Evolutionary conservation across 2,888 invertebrate species (phyloP).

Genomic region (Helicoverpa assulta): DNA sequence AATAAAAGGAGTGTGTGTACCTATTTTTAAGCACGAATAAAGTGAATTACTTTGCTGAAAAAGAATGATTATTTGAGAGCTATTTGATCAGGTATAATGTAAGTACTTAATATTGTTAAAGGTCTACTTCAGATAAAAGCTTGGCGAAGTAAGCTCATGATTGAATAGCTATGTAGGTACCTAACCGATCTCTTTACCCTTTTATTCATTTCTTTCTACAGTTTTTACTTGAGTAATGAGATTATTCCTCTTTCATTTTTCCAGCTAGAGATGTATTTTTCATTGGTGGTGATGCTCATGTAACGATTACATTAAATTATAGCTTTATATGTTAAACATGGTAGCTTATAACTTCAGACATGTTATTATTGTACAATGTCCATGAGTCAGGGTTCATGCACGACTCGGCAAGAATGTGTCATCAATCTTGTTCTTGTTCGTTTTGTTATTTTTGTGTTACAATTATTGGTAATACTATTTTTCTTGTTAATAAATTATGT

Average conservation of each 20-base stretch:
- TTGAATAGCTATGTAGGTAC: background rate
- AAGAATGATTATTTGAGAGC: background rate
- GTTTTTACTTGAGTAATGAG: constrained; percentile 4
- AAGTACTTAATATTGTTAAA: background rate
- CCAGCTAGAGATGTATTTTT: background rate
- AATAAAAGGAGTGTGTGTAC: background rate
- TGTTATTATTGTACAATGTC: background rate
- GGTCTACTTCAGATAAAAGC: constrained; percentile 6
- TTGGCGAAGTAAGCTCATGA: constrained; percentile 12
- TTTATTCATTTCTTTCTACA: constrained; percentile 3
- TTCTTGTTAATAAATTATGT: background rate
- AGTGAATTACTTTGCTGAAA: background rate
- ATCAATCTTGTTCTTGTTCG: too few relatives aligned
- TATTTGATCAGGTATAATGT: constrained; percentile 2
- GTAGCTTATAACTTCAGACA: background rate
- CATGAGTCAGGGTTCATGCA: background rate
- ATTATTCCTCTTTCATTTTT: too few relatives aligned
- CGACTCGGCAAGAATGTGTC: background rate
- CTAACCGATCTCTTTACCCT: background rate
- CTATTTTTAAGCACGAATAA: background rate
- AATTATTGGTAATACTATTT: too few relatives aligned
- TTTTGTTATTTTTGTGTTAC: background rate
- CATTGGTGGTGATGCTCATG: background rate
- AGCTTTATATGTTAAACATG: background rate
- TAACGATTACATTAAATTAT: too few relatives aligned